Evolutionary conservation across 2,888 invertebrate genomes (phyloP), one percentile per base, ranked within the genome.

Genomic region (Diarsia dahlii): DNA sequence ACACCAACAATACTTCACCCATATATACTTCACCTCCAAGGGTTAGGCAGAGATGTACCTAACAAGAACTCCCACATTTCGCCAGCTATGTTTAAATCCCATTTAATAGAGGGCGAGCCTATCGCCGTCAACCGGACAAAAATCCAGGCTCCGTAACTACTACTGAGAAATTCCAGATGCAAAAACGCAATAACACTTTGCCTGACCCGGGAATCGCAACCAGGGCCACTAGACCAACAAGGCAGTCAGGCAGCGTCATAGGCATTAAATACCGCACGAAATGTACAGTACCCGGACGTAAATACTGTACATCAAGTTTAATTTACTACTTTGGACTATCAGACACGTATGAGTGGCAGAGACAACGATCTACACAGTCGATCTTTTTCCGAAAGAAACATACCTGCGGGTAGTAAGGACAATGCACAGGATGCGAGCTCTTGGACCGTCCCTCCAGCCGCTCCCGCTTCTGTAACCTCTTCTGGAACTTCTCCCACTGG

Each of bases 351-450:
- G 28, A 60, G 28, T 12, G 18, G 39, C 13, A 46, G 4, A 46
- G 28, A 48, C 13, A 9, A 28, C 13, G 48, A 50, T 28, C 3
- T 18, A 34, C 9, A 34, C 2, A 10, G 28, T 52, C n/a, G 52
- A 52, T 6, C 9, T n/a, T 23, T 50, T 50, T 75, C 0, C 13
- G 50, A 45, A 34, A 45, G 67, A 4, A n/a, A 81, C 76, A n/a
- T 91, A 98, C 98, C 93, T 98, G 98, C 8, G 99, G 99, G 95
- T 98, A 99, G 94, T 98, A 98, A 0, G 99, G 99, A 95, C 99
- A 99, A 94, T 99, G 99, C 46, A 99, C 99, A n/a, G 98, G 97
- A 93, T 99, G 99, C 20, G 99, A 99, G 88, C 98, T 97, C 95
- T 99, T 99, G 66, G 99, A 99, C 91, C 99, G 98, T 10, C 99